Evolutionary conservation across 2,797 vertebrate species (phyloP), one percentile per base, ranked within the genome.

Genomic region (Rhinoraja longicauda): DNA sequence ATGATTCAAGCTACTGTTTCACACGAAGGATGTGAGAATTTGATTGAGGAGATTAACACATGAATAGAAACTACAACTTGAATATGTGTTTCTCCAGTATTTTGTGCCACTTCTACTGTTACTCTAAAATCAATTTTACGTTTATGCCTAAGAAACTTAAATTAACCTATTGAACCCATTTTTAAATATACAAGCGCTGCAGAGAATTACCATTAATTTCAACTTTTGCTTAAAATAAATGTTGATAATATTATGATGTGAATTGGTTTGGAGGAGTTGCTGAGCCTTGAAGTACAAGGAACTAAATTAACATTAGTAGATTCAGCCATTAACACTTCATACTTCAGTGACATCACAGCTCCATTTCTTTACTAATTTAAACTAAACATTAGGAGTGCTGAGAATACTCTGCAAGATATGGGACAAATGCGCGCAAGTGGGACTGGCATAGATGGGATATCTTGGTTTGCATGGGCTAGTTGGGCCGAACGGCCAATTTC

Each of bases 191-290:
- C 3, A 82, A 12, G 21, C 15, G 7, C 67, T 90, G 36, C 88
- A 90, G 24, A 12, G 19, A 90, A 91, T 90, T 45, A 21, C 12
- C 26, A 12, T 73, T 90, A 70, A 67, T 36, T 90, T 70, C 45
- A 53, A 19, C 88, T 73, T 82, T 82, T 82, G 39, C 79, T 82
- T 45, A 39, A 91, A 91, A 36, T 90, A 90, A 90, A 39, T 90
- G 39, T 9, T 8, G 2, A 15, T 73, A 72, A 73, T 91, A 45
- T 91, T 8, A 73, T 21, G 19, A 72, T 70, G n/a, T 64, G n/a
- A 91, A 21, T 64, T 7, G 67, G 88, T 53, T 45, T 53, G 21
- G 67, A 91, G 32, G 17, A 91, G 36, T 45, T 73, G 67, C 88
- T 73, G 88, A 91, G 88, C 64, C 36, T 73, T 73, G 84, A 62